Base-by-base conservation (phyloP, 2,113 vertebrate genomes). In the Amphilophus citrinellus region DNA sequence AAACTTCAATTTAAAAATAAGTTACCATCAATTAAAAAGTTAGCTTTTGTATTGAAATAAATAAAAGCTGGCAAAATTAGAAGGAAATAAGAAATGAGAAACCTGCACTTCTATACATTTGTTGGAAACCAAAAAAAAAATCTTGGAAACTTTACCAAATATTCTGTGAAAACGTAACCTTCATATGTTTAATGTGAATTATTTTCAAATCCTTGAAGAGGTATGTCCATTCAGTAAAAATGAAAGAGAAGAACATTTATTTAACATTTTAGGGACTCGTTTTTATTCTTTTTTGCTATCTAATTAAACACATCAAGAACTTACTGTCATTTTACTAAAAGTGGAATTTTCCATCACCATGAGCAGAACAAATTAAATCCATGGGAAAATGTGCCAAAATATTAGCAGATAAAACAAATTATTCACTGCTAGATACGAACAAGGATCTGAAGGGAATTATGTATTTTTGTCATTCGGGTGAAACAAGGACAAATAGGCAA, bases 281-380 rank as follows among this genome's bases (percentile, higher is more conserved):
- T 73, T 58, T 32, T 73, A 27, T 73, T 71, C 44, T 53, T 32
- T 56, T 53, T 73, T 73, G 17, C 44, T 53, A 53, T 32, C 53
- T 73, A 73, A 56, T 73, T 73, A 73, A 73, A 53, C 47, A 53
- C 68, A 53, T 32, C 68, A 73, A 73, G 10, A 73, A 47, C 68
- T 47, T 73, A 14, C 47, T 53, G 68, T 53, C 47, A n/a, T 53
- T 73, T 73, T 73, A 53, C 24, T 32, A 73, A 53, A 50, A 73
- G 44, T 32, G 44, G 10, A 32, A 53, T 73, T 73, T 53, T 53
- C 66, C 44, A 53, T 73, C 68, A 73, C 10, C 17, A n/a, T 32
- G 68, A 53, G 68, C 68, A 73, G 68, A 73, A 73, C 47, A 73
- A 73, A 73, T 73, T 56, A 56, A 73, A 73, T 73, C 68, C 47